phyloP scores from a whole-genome alignment of 2,888 invertebrate species.

The Prosapia bicincta region DNA sequence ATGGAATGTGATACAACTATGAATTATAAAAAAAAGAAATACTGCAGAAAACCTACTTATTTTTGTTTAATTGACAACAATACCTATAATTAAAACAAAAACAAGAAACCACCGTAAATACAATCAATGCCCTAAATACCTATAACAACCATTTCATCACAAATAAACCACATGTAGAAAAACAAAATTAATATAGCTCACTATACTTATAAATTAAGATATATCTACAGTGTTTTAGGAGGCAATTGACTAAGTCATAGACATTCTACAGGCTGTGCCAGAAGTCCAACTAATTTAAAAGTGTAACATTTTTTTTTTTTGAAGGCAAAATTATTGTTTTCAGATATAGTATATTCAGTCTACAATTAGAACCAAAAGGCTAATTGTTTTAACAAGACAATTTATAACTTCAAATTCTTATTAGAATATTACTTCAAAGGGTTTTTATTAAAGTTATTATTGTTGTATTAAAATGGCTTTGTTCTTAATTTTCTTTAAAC shows the following conservation, averaged over 20 bases:
- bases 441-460: too few species aligned
- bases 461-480: too few species aligned
- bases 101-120: constrained; percentile 11
- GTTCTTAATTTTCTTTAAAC: too few species aligned
- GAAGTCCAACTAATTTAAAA: neutral
- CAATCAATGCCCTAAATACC: constrained; percentile 11
- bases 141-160: constrained; percentile 24
- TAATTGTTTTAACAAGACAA: too few species aligned
- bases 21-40: constrained; percentile 14
- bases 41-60: constrained; percentile 10
- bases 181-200: constrained; percentile 5
- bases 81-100: too few species aligned
- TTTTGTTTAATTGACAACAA: neutral
- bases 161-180: constrained; percentile 14
- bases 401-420: too few species aligned
- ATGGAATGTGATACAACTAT: constrained; percentile 20
- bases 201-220: constrained; percentile 5
- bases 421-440: too few species aligned
- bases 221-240: constrained; percentile 19
- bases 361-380: neutral
- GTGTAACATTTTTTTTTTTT: neutral
- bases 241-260: constrained; percentile 25
- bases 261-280: constrained; percentile 6
- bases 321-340: neutral
- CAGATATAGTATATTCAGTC: neutral